These are phyloP conservation scores for Corythornis cristatus DNA, from an alignment of 2,113 vertebrate species.

Conservation along the genomic window DNA sequence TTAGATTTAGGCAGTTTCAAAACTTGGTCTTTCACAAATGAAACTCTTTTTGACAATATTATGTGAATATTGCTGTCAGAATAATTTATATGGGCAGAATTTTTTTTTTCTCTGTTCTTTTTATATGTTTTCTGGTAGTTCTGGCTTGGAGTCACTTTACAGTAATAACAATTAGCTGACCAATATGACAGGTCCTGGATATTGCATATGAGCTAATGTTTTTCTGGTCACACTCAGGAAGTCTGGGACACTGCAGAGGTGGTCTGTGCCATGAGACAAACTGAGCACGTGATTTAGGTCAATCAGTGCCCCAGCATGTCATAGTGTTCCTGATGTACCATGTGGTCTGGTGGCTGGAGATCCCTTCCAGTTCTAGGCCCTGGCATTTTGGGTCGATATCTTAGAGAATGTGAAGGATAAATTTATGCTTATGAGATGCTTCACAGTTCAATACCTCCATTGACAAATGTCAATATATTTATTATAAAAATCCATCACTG, in stretches of 20 bases:
- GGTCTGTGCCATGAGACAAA: not conserved
- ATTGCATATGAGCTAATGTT: rapidly evolving
- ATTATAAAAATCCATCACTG: not conserved
- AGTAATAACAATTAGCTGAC: not conserved
- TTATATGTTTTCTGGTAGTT: not conserved
- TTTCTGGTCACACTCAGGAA: not conserved
- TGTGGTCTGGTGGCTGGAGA: not conserved
- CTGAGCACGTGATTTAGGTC: not conserved
- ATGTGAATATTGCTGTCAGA: not conserved
- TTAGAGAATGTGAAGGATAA: not conserved
- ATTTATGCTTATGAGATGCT: not conserved
- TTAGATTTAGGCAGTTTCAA: not conserved
- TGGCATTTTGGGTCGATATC: not conserved
- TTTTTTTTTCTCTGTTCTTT: not conserved
- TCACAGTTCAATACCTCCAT: not conserved
- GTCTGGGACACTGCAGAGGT: not conserved
- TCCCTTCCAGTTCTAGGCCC: not conserved
- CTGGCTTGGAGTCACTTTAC: not conserved
- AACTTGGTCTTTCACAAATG: not conserved
- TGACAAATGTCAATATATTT: not conserved
- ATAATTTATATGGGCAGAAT: not conserved
- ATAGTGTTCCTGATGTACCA: not conserved
- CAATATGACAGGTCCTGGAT: not conserved
- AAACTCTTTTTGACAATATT: not conserved
- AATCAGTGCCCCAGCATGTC: not conserved